These are phyloP conservation scores for Ischnura elegans DNA, from an alignment of 2,888 invertebrate genomes.

Conservation along the genomic window DNA sequence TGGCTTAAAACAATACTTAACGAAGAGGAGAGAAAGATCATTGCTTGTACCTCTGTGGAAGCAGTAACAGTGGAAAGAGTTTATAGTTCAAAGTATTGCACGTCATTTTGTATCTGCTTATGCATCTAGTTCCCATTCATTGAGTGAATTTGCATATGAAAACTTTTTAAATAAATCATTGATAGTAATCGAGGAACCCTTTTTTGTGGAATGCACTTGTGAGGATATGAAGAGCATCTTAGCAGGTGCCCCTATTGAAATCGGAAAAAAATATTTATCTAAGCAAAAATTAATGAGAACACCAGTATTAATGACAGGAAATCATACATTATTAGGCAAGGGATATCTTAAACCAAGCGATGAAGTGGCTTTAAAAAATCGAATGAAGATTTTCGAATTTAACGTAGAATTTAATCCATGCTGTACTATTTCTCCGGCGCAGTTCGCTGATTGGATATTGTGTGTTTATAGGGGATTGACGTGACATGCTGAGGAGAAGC, in stretches of 20 bases:
- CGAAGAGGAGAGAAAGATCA: conserved; percentile 20
- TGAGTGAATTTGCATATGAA: conserved; percentile 9
- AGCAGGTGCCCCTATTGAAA: no score
- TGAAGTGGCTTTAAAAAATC: neutral
- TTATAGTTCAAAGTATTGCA: conserved; percentile 17
- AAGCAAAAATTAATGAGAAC: no score
- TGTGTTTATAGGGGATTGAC: neutral
- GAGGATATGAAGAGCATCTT: neutral
- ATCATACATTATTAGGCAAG: neutral
- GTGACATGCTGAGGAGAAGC: conserved; percentile 1
- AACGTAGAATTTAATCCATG: neutral
- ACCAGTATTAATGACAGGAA: no score
- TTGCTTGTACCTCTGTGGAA: conserved; percentile 23
- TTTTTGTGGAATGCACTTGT: neutral
- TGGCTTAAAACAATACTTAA: neutral
- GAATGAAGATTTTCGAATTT: neutral
- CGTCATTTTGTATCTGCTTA: conserved; percentile 25
- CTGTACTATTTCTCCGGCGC: neutral
- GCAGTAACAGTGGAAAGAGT: conserved; percentile 29
- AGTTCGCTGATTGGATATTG: neutral
- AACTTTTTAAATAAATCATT: conserved; percentile 29
- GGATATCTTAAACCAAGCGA: neutral
- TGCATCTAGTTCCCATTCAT: no score
- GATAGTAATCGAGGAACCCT: conserved; percentile 13
- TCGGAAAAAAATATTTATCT: no score